These are phyloP conservation scores for Lordiphosa clarofinis DNA, from an alignment of 1,140 invertebrate genomes.

Conservation along the genomic window DNA sequence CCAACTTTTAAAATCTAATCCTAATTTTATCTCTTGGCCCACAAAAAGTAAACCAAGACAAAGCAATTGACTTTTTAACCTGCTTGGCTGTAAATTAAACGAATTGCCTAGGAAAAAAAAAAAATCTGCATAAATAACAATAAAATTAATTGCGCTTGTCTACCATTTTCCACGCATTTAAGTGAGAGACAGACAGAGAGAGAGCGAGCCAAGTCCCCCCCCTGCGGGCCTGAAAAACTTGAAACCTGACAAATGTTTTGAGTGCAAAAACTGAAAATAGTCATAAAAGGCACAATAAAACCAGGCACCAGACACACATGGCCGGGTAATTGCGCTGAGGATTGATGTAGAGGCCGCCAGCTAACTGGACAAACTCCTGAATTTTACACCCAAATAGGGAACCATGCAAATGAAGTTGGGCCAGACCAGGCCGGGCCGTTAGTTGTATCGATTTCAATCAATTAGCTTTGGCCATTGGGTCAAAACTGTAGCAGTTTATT, in stretches of 20 bases:
- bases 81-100: slow-evolving; percentile 52
- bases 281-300: slow-evolving; percentile 56
- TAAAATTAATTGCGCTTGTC: slow-evolving; percentile 70
- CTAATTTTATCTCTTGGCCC: not conserved
- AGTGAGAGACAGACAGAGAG: slow-evolving; percentile 5
- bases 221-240: slow-evolving; percentile 31
- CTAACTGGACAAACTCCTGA: slow-evolving; percentile 22
- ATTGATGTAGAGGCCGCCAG: slow-evolving; percentile 53
- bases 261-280: slow-evolving; percentile 18
- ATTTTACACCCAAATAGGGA: slow-evolving; percentile 8
- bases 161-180: slow-evolving; percentile 58
- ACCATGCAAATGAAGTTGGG: slow-evolving; percentile 23
- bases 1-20: not conserved
- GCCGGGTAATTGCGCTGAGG: slow-evolving; percentile 34
- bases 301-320: slow-evolving; percentile 9
- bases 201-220: not conserved
- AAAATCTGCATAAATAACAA: slow-evolving; percentile 57
- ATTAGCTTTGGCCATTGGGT: slow-evolving; percentile 53
- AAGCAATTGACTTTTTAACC: slow-evolving; percentile 68
- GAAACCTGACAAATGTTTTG: slow-evolving; percentile 46
- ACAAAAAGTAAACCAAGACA: slow-evolving; percentile 63
- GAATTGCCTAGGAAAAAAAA: slow-evolving; percentile 1
- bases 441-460: slow-evolving; percentile 54
- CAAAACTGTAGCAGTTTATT: slow-evolving; percentile 64
- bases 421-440: slow-evolving; percentile 7